phyloP scores from a whole-genome alignment of 2,797 vertebrate species.

The Sebastiscus tertius region DNA sequence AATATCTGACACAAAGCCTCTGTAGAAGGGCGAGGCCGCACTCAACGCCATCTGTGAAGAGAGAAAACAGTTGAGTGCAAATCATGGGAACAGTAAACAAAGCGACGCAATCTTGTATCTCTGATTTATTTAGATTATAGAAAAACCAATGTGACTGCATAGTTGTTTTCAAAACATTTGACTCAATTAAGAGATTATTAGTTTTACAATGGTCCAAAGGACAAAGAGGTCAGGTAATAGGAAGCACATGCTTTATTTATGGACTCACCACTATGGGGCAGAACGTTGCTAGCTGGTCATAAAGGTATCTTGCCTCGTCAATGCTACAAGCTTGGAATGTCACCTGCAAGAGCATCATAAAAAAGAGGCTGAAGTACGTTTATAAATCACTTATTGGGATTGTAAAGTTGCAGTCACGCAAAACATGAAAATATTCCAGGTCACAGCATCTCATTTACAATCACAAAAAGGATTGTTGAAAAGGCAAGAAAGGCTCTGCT shows the following conservation, averaged over 20 bases:
- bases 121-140: neutral
- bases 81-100: neutral
- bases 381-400: slow-evolving; percentile 64
- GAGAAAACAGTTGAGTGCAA: neutral
- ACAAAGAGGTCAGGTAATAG: neutral
- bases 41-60: slow-evolving; percentile 94
- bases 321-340: slow-evolving; percentile 99
- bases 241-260: neutral
- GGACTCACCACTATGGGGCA: slow-evolving; percentile 97
- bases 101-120: neutral
- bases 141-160: neutral
- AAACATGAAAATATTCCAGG: neutral
- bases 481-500: neutral
- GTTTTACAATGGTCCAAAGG: neutral
- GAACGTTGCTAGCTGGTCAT: slow-evolving; percentile 98
- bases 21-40: slow-evolving; percentile 96
- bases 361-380: slow-evolving; percentile 63
- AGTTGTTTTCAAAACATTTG: neutral
- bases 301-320: slow-evolving; percentile 95
- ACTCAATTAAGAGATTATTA: neutral
- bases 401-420: neutral
- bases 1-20: slow-evolving; percentile 94
- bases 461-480: neutral
- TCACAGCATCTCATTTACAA: neutral
- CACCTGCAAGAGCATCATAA: slow-evolving; percentile 84